phyloP scores from a whole-genome alignment of 1,140 invertebrate genomes.

The Pogonomyrmex barbatus region DNA sequence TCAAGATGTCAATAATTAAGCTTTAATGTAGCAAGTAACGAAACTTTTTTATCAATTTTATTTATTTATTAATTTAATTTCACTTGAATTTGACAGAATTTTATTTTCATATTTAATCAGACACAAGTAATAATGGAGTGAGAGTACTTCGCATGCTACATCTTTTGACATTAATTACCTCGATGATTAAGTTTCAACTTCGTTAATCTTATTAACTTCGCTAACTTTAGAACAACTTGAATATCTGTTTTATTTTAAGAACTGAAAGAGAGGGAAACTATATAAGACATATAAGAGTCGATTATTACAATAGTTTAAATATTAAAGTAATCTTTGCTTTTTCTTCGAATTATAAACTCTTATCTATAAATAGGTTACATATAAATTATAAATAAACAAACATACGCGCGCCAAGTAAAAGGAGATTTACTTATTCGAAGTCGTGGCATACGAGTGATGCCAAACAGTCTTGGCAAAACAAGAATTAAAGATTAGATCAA shows the following conservation, averaged over 20 bases:
- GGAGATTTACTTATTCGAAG: not conserved
- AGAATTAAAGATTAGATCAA: not conserved
- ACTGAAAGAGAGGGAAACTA: not conserved
- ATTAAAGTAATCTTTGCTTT: not conserved
- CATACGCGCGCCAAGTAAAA: not conserved
- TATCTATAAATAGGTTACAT: not conserved
- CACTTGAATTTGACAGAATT: not conserved
- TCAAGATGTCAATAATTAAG: not conserved
- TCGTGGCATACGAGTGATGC: not conserved
- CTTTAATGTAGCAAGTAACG: not conserved
- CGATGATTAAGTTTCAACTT: not conserved
- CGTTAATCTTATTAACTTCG: not conserved
- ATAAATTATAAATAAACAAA: no score
- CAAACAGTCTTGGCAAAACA: not conserved
- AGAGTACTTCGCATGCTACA: not conserved
- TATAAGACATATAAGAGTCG: no score
- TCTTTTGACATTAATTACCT: slow-evolving; percentile 7
- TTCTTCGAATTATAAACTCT: not conserved
- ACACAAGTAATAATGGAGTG: not conserved
- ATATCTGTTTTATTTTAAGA: not conserved
- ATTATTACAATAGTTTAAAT: not conserved
- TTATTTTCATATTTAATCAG: not conserved
- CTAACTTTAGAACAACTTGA: not conserved
- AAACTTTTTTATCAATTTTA: not conserved
- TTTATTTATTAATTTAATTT: not conserved